phyloP scores from a whole-genome alignment of 2,113 vertebrate genomes.

The Saguinus imperator region DNA sequence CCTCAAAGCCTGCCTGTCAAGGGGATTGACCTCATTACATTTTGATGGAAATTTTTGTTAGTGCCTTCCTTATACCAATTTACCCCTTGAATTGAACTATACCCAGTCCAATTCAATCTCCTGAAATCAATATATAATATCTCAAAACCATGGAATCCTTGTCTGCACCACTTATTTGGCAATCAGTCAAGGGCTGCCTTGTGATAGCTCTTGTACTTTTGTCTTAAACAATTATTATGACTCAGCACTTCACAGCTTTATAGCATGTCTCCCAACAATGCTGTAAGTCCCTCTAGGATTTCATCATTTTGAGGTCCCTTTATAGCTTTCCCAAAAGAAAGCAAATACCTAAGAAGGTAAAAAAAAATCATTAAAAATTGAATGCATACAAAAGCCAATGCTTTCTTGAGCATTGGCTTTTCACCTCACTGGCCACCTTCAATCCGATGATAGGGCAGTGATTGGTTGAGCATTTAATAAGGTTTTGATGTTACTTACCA shows the following conservation, averaged over 20 bases:
- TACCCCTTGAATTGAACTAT: neutral
- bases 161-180: slow-evolving; percentile 17
- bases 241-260: slow-evolving; percentile 32
- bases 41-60: slow-evolving; percentile 38
- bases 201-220: neutral
- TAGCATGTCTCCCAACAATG: neutral
- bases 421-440: neutral
- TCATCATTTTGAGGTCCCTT: neutral
- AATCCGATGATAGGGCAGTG: neutral
- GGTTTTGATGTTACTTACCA: neutral
- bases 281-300: neutral
- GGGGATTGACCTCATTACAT: neutral
- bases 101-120: slow-evolving; percentile 38
- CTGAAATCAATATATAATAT: slow-evolving; percentile 36
- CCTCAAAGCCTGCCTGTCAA: neutral
- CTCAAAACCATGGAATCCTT: neutral
- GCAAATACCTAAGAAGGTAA: neutral
- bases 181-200: slow-evolving; percentile 24
- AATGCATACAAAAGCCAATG: neutral
- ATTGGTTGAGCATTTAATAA: neutral
- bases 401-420: neutral
- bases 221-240: slow-evolving; percentile 40
- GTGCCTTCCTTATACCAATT: neutral
- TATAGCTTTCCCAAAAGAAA: neutral
- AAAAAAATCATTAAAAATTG: slow-evolving; percentile 16